A percentile compares a stretch with the other conserved stretches of the same genome.
Conservation (phyloP, 2,888 invertebrate species). For the Heliconius sara region DNA sequence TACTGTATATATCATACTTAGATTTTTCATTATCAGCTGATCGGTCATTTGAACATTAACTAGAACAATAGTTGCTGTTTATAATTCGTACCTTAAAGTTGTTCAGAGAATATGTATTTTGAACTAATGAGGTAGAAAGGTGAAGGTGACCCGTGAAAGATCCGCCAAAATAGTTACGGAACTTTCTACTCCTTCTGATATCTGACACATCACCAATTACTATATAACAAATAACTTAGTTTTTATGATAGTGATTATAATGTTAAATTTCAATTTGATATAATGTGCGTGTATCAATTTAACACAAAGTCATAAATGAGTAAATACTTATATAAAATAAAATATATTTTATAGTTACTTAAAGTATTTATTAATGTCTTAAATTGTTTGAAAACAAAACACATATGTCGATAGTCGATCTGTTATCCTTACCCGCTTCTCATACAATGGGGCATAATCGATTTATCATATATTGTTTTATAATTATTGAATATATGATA, state of each 20-base stretch:
- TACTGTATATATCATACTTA: background rate
- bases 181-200: no score
- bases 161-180: no score
- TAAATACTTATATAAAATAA: background rate
- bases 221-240: no score
- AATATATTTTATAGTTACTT: background rate
- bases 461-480: conserved; percentile 3
- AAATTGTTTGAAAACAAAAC: background rate
- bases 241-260: background rate
- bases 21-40: background rate
- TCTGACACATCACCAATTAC: no score
- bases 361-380: background rate
- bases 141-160: no score
- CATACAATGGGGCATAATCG: background rate
- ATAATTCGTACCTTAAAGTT: no score
- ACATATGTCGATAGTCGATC: background rate
- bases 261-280: background rate
- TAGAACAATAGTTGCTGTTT: no score
- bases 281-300: background rate
- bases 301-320: background rate
- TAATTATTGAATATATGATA: background rate
- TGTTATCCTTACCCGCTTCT: conserved; percentile 12
- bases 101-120: no score
- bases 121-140: no score
- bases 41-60: no score